Conservation (phyloP, 1,140 invertebrate genomes). For the Orchestia grillus region DNA sequence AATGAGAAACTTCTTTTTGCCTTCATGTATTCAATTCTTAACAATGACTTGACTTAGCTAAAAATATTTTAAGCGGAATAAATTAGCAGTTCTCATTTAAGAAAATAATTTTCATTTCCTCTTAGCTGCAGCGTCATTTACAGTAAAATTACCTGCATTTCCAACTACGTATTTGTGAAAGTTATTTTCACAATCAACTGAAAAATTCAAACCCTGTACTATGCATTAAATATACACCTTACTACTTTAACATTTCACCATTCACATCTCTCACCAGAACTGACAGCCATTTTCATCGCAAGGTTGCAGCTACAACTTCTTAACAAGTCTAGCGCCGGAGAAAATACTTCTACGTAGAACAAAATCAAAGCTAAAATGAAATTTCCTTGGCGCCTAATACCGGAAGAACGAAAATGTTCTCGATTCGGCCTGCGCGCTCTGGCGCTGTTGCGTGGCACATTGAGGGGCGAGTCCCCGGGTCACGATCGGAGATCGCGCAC, state of each 20-base stretch:
- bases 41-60: no score
- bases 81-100: no score
- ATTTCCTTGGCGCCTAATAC: not conserved
- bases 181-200: not conserved
- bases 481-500: not conserved
- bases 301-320: not conserved
- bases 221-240: no score
- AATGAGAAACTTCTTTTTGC: no score
- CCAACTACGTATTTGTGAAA: no score
- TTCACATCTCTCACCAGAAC: not conserved
- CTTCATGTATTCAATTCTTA: no score
- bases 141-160: not conserved
- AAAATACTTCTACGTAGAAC: not conserved
- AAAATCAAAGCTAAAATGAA: not conserved
- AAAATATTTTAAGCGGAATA: no score
- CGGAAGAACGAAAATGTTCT: not conserved
- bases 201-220: no score
- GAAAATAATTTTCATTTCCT: not conserved
- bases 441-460: not conserved
- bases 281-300: not conserved
- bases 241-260: not conserved
- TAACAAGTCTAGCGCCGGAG: not conserved
- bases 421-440: not conserved
- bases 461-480: not conserved
- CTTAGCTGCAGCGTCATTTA: not conserved